Base-by-base conservation (phyloP, 2,888 invertebrate genomes). In the Vesta saturnalis region DNA sequence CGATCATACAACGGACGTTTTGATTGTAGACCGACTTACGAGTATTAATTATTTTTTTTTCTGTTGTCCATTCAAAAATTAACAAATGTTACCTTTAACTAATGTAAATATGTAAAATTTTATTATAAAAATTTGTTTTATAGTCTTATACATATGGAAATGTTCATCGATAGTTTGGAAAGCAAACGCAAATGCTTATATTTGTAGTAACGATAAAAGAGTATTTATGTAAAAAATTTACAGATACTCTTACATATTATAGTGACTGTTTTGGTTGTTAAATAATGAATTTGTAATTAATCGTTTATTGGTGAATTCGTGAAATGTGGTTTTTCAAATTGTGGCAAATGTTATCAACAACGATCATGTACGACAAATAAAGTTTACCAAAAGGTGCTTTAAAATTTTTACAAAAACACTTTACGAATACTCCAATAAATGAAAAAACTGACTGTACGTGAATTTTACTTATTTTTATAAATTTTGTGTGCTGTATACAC, bases 61-160 rank as follows among this genome's bases (percentile, higher is more conserved):
- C 30, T 63, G 63, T 63, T 60, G 67, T 63, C 63, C 63, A 59
- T 55, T 62, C 67, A 60, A 55, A 59, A 61, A 60, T 60, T 57
- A 65, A 61, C 56, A 69, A 64, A 65, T 65, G 69, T 69, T 69
- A 69, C 69, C 69, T 65, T 61, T 59, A 69, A 65, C 62, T 64
- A 64, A 23, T 69, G 69, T 69, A 69, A 69, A 69, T 69, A 69
- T 69, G 69, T 69, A 69, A 69, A 69, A 69, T 69, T 69, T 69
- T 52, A 60, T 64, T 60, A 62, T 57, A 60, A 65, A 63, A 52
- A 57, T 68, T 64, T 64, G 60, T 64, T 68, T 67, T 64, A 64
- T 67, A 67, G 66, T 61, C 66, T 61, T 67, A 57, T 61, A 61
- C 58, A 61, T 65, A 65, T 19, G 18, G 49, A 65, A 60, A 60